Percentiles rank a stretch among this genome's conserved stretches.
Evolutionary conservation across 2,113 vertebrate genomes (phyloP).

Genomic region (Pollachius pollachius): DNA sequence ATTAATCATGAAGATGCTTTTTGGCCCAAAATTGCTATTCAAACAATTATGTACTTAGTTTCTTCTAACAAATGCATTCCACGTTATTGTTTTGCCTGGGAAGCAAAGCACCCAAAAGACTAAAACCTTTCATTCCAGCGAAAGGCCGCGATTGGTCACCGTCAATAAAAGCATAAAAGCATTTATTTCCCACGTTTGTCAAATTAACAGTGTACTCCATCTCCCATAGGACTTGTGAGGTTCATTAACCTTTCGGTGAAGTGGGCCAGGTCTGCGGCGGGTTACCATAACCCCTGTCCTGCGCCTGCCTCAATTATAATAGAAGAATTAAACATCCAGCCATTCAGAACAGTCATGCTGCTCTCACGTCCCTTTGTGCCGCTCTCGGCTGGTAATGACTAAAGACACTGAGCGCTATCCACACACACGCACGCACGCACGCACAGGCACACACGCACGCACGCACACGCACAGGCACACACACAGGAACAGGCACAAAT

Average conservation of each 20-base stretch:
- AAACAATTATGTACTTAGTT: slow-evolving; percentile 85
- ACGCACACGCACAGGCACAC: no score
- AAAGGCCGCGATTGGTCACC: slow-evolving; percentile 82
- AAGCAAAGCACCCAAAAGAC: slow-evolving; percentile 79
- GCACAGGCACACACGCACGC: no score
- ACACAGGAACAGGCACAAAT: slow-evolving; percentile 33
- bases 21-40: slow-evolving; percentile 78
- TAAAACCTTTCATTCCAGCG: slow-evolving; percentile 83
- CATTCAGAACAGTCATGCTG: slow-evolving; percentile 75
- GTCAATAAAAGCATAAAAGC: slow-evolving; percentile 87
- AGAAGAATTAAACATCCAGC: slow-evolving; percentile 81
- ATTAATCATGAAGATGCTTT: slow-evolving; percentile 84
- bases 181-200: slow-evolving; percentile 85
- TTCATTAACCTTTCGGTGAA: slow-evolving; percentile 82
- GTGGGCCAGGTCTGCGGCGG: slow-evolving; percentile 79
- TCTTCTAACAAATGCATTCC: slow-evolving; percentile 83
- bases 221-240: slow-evolving; percentile 82
- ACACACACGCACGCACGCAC: no score
- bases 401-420: slow-evolving; percentile 65
- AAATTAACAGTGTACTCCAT: slow-evolving; percentile 85
- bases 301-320: slow-evolving; percentile 81
- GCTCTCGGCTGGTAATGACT: slow-evolving; percentile 75
- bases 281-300: slow-evolving; percentile 79
- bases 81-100: slow-evolving; percentile 78
- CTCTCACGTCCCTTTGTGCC: slow-evolving; percentile 78